Conservation (phyloP, 2,113 vertebrate genomes). For the Chrysochloris asiatica region DNA sequence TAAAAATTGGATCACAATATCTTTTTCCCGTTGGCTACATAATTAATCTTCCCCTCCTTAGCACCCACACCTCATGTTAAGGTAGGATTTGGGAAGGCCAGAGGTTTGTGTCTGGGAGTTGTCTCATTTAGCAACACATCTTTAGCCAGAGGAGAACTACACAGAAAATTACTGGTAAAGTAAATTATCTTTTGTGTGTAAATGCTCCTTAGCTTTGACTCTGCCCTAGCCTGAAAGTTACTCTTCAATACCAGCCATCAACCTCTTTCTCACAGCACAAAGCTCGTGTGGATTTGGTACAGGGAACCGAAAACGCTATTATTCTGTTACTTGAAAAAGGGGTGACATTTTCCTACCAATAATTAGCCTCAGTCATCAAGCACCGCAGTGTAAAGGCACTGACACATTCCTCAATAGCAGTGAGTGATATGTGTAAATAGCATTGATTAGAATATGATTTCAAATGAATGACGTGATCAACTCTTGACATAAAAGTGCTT, state of each 20-base stretch:
- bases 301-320: neutral
- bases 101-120: neutral
- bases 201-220: neutral
- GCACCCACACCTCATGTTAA: rapidly evolving
- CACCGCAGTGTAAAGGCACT: neutral
- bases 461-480: conserved; percentile 53
- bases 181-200: neutral
- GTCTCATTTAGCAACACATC: neutral
- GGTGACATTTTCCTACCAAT: neutral
- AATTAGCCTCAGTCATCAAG: rapidly evolving
- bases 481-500: conserved; percentile 53
- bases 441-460: conserved; percentile 40
- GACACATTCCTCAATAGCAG: neutral
- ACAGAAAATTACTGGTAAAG: neutral
- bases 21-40: neutral
- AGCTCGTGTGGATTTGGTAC: neutral
- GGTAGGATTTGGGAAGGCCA: neutral
- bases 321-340: conserved; percentile 26
- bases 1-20: rapidly evolving
- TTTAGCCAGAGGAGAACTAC: neutral
- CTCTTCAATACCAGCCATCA: neutral
- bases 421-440: neutral
- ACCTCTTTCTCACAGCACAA: neutral
- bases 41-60: neutral
- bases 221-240: neutral